Evolutionary conservation across 2,113 vertebrate species (phyloP).

Genomic region (Meriones unguiculatus): DNA sequence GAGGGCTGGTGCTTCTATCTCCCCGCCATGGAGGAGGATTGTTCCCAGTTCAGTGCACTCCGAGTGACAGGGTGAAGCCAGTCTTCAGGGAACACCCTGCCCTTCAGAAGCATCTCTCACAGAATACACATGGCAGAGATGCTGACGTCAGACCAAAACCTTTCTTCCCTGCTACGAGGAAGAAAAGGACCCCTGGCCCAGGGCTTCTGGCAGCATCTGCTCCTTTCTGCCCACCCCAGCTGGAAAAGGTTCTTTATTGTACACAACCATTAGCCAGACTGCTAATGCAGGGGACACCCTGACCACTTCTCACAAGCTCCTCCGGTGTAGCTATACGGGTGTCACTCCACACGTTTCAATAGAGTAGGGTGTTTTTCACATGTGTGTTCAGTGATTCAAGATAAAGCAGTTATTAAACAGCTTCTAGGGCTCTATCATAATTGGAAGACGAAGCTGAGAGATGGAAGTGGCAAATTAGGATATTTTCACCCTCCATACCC

Average conservation of each 20-base stretch:
- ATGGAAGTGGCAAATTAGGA: constrained; percentile 60
- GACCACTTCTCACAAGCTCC: neutral
- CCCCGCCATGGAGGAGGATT: neutral
- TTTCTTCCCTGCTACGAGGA: neutral
- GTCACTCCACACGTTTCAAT: neutral
- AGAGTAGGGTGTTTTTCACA: neutral
- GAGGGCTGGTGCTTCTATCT: neutral
- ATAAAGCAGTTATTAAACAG: constrained; percentile 51
- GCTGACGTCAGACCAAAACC: neutral
- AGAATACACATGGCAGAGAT: neutral
- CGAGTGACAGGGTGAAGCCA: neutral
- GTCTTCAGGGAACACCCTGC: neutral
- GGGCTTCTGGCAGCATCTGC: neutral
- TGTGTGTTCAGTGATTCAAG: constrained; percentile 1
- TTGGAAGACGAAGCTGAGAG: constrained; percentile 48
- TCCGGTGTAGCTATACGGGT: neutral
- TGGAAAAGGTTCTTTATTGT: neutral
- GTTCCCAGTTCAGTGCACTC: constrained; percentile 9
- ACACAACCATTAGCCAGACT: neutral
- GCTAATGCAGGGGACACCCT: neutral
- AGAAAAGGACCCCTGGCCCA: neutral
- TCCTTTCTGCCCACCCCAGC: neutral
- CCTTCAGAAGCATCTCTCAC: neutral
- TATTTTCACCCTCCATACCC: neutral
- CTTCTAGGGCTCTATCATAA: constrained; percentile 29